Percentiles rank a stretch among this genome's conserved stretches.
Evolutionary conservation across 2,888 invertebrate species (phyloP).

Genomic region (Stenolophus ochropezus): DNA sequence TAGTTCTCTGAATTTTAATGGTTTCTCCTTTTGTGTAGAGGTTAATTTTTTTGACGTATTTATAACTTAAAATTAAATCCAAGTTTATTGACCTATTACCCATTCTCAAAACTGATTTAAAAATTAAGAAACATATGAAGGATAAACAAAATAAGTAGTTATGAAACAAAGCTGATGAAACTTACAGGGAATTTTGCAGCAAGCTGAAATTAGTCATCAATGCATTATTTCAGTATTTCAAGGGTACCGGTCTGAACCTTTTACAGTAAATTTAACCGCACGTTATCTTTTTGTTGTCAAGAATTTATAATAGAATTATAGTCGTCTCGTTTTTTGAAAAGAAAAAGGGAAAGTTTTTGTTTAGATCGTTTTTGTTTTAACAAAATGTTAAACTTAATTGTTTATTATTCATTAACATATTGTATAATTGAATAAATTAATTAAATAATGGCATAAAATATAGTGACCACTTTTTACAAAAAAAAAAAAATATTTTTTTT

Average conservation of each 20-base stretch:
- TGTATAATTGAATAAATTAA: constrained; percentile 3
- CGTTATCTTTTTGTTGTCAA: neutral
- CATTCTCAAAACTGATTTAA: neutral
- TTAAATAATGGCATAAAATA: neutral
- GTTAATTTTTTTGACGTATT: too few relatives aligned
- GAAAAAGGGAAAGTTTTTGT: constrained; percentile 25
- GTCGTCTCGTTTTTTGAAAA: constrained; percentile 10
- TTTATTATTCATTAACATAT: neutral
- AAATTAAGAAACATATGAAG: neutral
- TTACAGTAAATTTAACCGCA: constrained; percentile 40
- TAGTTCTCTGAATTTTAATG: too few relatives aligned
- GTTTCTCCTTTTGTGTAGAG: too few relatives aligned
- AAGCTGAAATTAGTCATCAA: constrained; percentile 51
- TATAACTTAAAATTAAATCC: too few relatives aligned
- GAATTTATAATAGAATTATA: constrained; percentile 28
- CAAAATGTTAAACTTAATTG: neutral
- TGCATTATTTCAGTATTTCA: constrained; percentile 44
- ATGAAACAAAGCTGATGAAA: constrained; percentile 54
- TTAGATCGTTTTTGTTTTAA: neutral
- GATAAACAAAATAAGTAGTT: constrained; percentile 14
- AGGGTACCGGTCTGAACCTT: constrained; percentile 19
- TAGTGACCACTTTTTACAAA: too few relatives aligned
- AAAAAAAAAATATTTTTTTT: too few relatives aligned
- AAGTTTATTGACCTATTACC: neutral
- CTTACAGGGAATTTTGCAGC: constrained; percentile 48